Evolutionary conservation across 1,140 invertebrate species (phyloP).

Genomic region (Caenorhabditis remanei): DNA sequence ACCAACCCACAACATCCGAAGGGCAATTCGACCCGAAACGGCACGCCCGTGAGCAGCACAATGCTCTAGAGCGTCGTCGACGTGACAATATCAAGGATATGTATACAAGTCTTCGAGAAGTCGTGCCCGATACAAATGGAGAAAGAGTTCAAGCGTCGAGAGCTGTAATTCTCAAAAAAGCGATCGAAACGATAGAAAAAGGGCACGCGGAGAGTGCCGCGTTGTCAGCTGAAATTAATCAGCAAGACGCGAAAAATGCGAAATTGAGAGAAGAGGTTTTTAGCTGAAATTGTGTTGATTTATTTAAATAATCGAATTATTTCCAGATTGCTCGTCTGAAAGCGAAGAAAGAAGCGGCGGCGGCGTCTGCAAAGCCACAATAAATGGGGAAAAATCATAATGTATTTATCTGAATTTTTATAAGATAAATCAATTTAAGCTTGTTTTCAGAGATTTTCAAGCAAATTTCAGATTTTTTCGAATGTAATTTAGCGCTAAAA

Average conservation of each 20-base stretch:
- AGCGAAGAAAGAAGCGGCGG: neutral
- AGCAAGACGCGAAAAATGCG: slow-evolving; percentile 60
- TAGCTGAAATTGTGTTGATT: neutral
- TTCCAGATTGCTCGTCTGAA: slow-evolving; percentile 52
- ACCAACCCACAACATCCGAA: neutral
- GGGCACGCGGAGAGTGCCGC: slow-evolving; percentile 35
- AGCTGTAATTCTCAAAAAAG: slow-evolving; percentile 96
- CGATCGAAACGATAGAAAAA: slow-evolving; percentile 83
- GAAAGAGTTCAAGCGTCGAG: slow-evolving; percentile 85
- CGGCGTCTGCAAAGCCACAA: neutral
- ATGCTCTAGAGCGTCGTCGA: slow-evolving; percentile 70
- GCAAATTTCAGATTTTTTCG: too few relatives aligned
- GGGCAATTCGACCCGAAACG: slow-evolving; percentile 61
- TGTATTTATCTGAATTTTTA: too few relatives aligned
- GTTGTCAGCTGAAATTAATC: slow-evolving; percentile 11
- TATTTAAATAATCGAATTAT: neutral
- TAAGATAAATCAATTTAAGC: too few relatives aligned
- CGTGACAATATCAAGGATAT: slow-evolving; percentile 74
- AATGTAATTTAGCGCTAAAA: too few relatives aligned
- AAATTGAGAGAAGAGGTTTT: slow-evolving; percentile 35
- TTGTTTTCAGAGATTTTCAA: too few relatives aligned
- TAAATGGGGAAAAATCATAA: too few relatives aligned
- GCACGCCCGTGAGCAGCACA: slow-evolving; percentile 70
- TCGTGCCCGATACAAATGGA: slow-evolving; percentile 65
- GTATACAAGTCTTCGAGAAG: slow-evolving; percentile 66